Evolutionary conservation across 2,888 invertebrate genomes (phyloP).

Genomic region (Glyphotaelius pellucidus): DNA sequence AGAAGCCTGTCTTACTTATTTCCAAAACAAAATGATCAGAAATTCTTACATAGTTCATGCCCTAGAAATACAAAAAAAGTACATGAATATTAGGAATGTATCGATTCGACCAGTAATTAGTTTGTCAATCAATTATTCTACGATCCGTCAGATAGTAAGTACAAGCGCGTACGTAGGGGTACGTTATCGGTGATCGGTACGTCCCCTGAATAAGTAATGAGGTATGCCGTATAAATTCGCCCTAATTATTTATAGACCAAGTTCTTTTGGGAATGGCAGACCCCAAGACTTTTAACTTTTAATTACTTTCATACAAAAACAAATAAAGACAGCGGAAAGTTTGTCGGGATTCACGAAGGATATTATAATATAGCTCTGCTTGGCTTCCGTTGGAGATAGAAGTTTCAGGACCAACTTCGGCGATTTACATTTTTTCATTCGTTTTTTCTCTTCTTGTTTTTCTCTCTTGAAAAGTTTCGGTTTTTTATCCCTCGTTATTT

Average conservation of each 20-base stretch:
- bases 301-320: slow-evolving; percentile 65
- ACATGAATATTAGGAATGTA: not conserved
- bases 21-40: no score
- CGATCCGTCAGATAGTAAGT: not conserved
- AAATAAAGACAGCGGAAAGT: slow-evolving; percentile 61
- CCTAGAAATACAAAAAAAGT: not conserved
- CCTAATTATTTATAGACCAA: slow-evolving; percentile 63
- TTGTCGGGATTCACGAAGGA: slow-evolving; percentile 60
- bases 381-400: slow-evolving; percentile 53
- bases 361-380: slow-evolving; percentile 63
- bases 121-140: not conserved
- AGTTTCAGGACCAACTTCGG: slow-evolving; percentile 51
- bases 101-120: not conserved
- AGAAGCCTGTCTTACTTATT: no score
- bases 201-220: slow-evolving; percentile 10
- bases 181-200: not conserved
- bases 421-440: slow-evolving; percentile 50
- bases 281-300: slow-evolving; percentile 62
- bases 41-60: no score
- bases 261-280: slow-evolving; percentile 57
- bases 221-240: slow-evolving; percentile 8
- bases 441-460: slow-evolving; percentile 37
- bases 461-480: slow-evolving; percentile 23
- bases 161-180: not conserved
- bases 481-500: slow-evolving; percentile 21